Percentiles rank a stretch among this genome's conserved stretches.
phyloP scores from a whole-genome alignment of 2,113 vertebrate genomes.

The Phycodurus eques region DNA sequence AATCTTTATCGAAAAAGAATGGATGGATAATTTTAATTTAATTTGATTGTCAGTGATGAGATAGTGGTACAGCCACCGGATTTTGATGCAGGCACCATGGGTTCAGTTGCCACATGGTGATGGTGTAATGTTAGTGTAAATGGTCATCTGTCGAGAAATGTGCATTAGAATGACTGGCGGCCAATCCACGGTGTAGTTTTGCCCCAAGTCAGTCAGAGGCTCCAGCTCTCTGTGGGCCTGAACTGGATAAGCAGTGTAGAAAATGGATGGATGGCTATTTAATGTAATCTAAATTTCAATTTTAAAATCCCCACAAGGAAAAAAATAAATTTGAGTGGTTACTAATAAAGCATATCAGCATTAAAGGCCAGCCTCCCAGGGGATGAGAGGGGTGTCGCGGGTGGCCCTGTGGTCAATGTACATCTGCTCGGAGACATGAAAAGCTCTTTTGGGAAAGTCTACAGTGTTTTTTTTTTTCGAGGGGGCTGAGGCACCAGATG shows the following conservation, averaged over 20 bases:
- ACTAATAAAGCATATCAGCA: constrained; percentile 9
- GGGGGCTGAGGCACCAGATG: constrained; percentile 76
- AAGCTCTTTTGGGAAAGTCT: constrained; percentile 71
- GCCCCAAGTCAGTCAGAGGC: too few relatives aligned
- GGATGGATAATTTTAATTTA: too few relatives aligned
- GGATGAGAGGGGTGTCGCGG: constrained; percentile 1
- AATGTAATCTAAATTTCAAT: background rate
- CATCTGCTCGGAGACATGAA: constrained; percentile 46
- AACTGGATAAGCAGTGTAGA: background rate
- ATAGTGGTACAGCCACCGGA: too few relatives aligned
- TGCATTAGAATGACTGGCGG: too few relatives aligned
- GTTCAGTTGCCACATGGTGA: too few relatives aligned
- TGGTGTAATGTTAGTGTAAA: too few relatives aligned
- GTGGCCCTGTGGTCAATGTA: constrained; percentile 47
- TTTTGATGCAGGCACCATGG: too few relatives aligned
- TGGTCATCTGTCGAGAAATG: too few relatives aligned
- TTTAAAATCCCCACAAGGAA: background rate
- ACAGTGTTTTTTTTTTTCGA: background rate
- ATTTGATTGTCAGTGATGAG: too few relatives aligned
- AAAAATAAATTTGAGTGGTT: constrained; percentile 1
- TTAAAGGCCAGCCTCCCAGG: constrained; percentile 1
- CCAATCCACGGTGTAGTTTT: too few relatives aligned
- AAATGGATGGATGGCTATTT: background rate
- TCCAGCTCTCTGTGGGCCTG: background rate
- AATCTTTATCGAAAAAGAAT: too few relatives aligned